Evolutionary conservation across 2,113 vertebrate genomes (phyloP).

Genomic region (Nycticebus coucang): DNA sequence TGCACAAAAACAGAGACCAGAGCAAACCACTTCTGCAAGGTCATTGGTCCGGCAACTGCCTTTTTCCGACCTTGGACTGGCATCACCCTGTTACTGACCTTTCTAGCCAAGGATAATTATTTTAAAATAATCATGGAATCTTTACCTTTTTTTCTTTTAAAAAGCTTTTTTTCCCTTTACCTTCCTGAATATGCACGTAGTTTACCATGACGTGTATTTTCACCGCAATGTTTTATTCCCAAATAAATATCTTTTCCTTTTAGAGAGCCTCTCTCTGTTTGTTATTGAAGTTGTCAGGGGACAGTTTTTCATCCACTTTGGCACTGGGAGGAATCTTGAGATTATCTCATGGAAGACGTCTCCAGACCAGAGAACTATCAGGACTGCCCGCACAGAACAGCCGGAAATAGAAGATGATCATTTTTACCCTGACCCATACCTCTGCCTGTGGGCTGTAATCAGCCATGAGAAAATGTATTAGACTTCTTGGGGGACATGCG

Average conservation of each 20-base stretch:
- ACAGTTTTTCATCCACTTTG: constrained; percentile 59
- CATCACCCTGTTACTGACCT: not conserved
- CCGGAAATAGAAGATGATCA: constrained; percentile 59
- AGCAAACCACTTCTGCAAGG: not conserved
- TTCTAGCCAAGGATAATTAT: not conserved
- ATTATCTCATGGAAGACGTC: constrained; percentile 58
- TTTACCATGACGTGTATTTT: not conserved
- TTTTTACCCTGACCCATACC: constrained; percentile 48
- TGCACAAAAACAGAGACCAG: not conserved
- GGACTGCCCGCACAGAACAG: constrained; percentile 71
- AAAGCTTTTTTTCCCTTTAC: not conserved
- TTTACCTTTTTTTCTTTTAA: not conserved
- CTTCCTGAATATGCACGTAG: not conserved
- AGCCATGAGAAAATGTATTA: constrained; percentile 33
- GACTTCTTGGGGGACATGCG: not conserved
- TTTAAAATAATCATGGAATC: not conserved
- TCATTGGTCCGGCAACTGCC: not conserved
- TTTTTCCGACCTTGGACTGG: not conserved
- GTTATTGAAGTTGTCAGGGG: constrained; percentile 30
- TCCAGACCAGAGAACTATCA: constrained; percentile 65
- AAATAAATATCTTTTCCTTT: not conserved
- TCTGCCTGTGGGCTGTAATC: not conserved
- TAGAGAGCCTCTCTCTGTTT: not conserved
- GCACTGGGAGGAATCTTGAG: constrained; percentile 71
- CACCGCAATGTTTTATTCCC: not conserved